These are phyloP conservation scores for Gallinago media DNA, from an alignment of 2,113 vertebrate genomes.

Conservation along the genomic window DNA sequence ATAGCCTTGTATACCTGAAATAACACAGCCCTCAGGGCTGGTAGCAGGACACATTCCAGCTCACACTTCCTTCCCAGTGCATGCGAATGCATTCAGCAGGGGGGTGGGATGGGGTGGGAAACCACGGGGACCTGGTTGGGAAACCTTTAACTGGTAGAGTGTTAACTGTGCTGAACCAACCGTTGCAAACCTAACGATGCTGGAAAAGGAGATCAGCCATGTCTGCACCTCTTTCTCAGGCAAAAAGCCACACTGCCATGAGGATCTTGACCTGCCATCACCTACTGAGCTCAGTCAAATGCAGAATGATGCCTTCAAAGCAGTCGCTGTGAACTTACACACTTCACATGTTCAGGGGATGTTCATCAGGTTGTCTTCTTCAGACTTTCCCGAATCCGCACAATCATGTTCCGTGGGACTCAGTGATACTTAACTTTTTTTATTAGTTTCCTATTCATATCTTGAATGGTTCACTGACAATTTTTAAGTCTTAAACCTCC, in stretches of 20 bases:
- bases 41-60: conserved; percentile 66
- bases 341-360: background rate
- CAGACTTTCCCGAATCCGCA: background rate
- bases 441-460: background rate
- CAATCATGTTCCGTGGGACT: background rate
- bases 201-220: background rate
- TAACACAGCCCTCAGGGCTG: conserved; percentile 62
- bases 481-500: background rate
- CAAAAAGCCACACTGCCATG: background rate
- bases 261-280: background rate
- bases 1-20: conserved; percentile 63
- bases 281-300: background rate
- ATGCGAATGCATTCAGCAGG: conserved; percentile 53
- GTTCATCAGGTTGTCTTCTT: rapidly evolving
- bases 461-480: background rate
- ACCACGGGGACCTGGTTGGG: conserved; percentile 53
- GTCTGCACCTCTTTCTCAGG: background rate
- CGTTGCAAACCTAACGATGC: background rate
- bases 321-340: background rate
- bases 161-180: conserved; percentile 2
- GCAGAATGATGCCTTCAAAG: background rate
- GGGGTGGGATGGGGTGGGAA: background rate
- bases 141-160: conserved; percentile 60
- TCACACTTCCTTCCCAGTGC: conserved; percentile 72
- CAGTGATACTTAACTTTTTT: background rate